phyloP scores from a whole-genome alignment of 2,888 invertebrate species.

The Stenurella melanura region DNA sequence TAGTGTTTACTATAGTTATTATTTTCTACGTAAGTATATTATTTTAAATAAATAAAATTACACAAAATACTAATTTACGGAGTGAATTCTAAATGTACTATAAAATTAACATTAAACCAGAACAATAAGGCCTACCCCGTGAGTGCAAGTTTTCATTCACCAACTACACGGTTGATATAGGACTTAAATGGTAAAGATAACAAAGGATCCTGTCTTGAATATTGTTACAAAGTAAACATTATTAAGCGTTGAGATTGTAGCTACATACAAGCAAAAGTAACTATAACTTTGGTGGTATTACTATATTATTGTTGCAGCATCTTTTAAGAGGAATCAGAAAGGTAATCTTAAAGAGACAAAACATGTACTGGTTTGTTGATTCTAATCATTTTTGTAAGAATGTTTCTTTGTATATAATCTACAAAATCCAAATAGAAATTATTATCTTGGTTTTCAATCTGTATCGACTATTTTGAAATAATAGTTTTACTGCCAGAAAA shows the following conservation, averaged over 20 bases:
- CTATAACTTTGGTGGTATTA: neutral
- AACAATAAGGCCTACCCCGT: neutral
- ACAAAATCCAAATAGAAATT: neutral
- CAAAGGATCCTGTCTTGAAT: conserved; percentile 14
- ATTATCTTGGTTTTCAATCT: neutral
- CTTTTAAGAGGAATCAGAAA: neutral
- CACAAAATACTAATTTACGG: neutral
- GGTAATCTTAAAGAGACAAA: neutral
- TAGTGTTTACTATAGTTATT: no score
- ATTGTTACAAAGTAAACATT: conserved; percentile 26
- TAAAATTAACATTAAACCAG: neutral
- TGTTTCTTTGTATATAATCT: neutral
- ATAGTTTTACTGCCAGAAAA: no score
- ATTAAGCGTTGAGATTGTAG: conserved; percentile 9
- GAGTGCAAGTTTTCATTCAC: neutral
- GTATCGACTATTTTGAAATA: no score
- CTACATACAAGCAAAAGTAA: neutral
- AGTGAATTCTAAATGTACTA: conserved; percentile 1
- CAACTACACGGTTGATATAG: neutral
- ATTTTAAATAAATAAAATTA: neutral
- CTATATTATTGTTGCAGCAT: neutral
- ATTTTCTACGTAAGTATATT: no score
- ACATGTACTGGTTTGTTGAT: neutral
- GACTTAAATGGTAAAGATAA: conserved; percentile 13
- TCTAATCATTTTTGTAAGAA: neutral